Evolutionary conservation across 2,113 vertebrate genomes (phyloP), one percentile per base, ranked within the genome.

Genomic region (Nanorana parkeri): DNA sequence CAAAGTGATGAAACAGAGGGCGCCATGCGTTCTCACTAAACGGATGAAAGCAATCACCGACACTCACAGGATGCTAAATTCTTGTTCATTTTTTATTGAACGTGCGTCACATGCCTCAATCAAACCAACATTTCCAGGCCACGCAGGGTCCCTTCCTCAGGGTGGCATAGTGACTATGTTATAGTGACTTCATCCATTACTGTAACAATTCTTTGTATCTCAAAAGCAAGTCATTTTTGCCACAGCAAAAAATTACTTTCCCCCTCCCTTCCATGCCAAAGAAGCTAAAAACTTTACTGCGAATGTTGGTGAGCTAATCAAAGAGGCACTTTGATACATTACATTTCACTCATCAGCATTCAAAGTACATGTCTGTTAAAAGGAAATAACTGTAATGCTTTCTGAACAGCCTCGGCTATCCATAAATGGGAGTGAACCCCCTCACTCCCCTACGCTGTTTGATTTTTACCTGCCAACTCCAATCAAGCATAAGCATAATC

Each of bases 401-500:
- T 36, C 55, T 51, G 64, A 36, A 65, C 19, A 65, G 60, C 79
- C 73, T 41, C 69, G 55, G 60, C 79, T 64, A 55, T 65, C 68
- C 55, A 8, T 29, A 55, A 21, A 41, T 72, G 32, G 28, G 23
- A 29, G 23, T 61, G 8, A 17, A 16, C 52, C 21, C 23, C 28
- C 79, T 41, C 63, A 24, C 5, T 56, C 60, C 52, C 19, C 28
- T 32, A 63, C 4, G 73, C 65, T 74, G 68, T 81, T 60, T 74
- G 54, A 56, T 66, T 81, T 81, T 81, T 47, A 65, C 79, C 79
- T 81, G 79, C 60, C 79, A 81, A 36, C 19, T 73, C 15, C 66
- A 81, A 81, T 81, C 79, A 81, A 51, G 24, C 58, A 66, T 21
- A 55, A 74, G 60, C 20, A 72, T 72, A 72, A 81, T 81, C 78